Evolutionary conservation across 2,888 invertebrate species (phyloP), one percentile per base, ranked within the genome.

Genomic region (Anthophora plumipes): DNA sequence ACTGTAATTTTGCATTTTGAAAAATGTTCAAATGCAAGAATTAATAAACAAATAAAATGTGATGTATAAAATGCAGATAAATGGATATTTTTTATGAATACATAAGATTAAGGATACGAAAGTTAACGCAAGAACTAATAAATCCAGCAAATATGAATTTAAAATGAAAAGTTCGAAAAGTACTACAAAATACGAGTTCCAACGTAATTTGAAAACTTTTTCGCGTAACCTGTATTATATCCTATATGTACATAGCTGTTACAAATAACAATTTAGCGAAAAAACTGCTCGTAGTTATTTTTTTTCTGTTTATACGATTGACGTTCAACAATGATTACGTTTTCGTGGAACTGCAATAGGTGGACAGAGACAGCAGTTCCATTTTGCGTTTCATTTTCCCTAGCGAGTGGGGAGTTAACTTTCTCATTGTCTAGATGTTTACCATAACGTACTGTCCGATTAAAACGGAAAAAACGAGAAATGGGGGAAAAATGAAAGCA

Each of bases 371-470:
- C 22, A 14, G 6, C 39, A 1, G 25, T 20, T 25, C 6, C 52
- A 59, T 64, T 72, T 60, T 14, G 12, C 20, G 20, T 52, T 41
- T 25, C 48, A 20, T 77, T 60, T 37, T 20, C 17, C 7, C 14
- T 11, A 1, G n/a, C 52, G 12, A 67, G 48, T 41, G 66, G 31
- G 25, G 60, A 73, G 61, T 73, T 67, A 72, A 72, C 50, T 72
- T 57, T 12, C 39, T 60, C 46, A 39, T 73, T 31, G 52, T 41
- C 46, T 60, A 46, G 25, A 52, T 50, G 55, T 70, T 70, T 54
- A 54, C 31, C 12, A 39, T 48, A n/a, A 31, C 52, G 20, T 20
- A 12, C 9, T 20, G 25, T 46, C 61, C 60, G 46, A 67, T 67
- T 60, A 31, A 41, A 37, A 50, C 57, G 48, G 39, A 54, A 22